Percentiles rank a stretch among this genome's conserved stretches.
Evolutionary conservation across 2,113 vertebrate species (phyloP).

Genomic region (Oophaga pumilio): DNA sequence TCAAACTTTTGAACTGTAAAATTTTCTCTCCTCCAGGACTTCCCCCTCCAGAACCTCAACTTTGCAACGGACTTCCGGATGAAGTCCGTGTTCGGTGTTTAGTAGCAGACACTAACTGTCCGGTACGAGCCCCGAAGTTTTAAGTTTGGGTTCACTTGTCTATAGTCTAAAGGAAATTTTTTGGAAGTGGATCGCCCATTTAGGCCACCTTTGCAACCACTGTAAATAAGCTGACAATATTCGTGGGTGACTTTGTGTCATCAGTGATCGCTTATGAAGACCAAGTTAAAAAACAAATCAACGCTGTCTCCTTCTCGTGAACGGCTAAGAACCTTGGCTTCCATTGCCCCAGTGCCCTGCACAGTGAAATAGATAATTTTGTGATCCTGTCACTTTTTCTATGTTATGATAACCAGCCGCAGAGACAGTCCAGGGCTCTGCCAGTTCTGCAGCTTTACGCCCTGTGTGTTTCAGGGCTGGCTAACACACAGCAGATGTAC

Average conservation of each 20-base stretch:
- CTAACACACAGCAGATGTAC: conserved; percentile 51
- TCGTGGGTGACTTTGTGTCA: neutral
- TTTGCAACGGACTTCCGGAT: too few species aligned
- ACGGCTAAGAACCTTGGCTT: neutral
- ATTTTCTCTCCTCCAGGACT: too few species aligned
- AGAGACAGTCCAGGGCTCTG: conserved; percentile 4
- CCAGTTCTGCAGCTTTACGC: conserved; percentile 18
- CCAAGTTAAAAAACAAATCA: neutral
- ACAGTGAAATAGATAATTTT: conserved; percentile 33
- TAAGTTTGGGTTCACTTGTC: too few species aligned
- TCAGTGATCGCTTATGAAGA: neutral
- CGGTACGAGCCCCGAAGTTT: too few species aligned
- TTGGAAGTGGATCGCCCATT: too few species aligned
- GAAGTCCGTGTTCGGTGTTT: too few species aligned
- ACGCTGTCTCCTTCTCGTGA: neutral
- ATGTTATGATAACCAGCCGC: conserved; percentile 43
- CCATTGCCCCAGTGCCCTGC: neutral
- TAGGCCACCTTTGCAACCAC: too few species aligned
- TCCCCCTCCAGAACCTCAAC: too few species aligned
- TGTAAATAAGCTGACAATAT: too few species aligned
- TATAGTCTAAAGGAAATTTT: too few species aligned
- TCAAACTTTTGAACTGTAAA: too few species aligned
- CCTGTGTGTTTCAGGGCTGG: conserved; percentile 14
- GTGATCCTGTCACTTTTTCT: conserved; percentile 25
- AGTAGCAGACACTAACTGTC: too few species aligned